phyloP scores from a whole-genome alignment of 2,113 vertebrate genomes.

The Irena cyanogastra region DNA sequence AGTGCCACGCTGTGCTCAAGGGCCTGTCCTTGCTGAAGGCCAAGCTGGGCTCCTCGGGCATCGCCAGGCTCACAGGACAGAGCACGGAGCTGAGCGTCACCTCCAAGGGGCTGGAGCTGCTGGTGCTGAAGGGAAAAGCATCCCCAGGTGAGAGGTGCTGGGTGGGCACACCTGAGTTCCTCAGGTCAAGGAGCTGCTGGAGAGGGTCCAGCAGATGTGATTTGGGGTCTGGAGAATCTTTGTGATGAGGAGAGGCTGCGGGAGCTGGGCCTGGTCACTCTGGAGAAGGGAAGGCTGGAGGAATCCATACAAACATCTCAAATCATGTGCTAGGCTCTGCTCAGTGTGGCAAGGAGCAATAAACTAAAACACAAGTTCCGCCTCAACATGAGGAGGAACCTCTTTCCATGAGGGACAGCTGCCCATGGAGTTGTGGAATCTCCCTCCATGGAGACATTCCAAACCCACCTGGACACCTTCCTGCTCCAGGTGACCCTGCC shows the following conservation, averaged over 20 bases:
- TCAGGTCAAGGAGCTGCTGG: not conserved
- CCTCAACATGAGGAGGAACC: not conserved
- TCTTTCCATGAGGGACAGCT: not conserved
- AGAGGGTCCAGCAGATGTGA: not conserved
- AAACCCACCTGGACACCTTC: not conserved
- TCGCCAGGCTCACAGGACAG: conserved; percentile 51
- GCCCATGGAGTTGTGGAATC: not conserved
- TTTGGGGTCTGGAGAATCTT: not conserved
- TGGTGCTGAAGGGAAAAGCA: conserved; percentile 79
- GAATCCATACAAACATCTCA: not conserved
- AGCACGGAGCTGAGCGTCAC: conserved; percentile 84
- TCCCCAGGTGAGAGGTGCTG: conserved; percentile 76
- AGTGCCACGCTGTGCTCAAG: conserved; percentile 70
- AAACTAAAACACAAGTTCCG: not conserved
- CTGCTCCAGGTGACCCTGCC: not conserved
- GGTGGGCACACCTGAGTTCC: rapidly evolving
- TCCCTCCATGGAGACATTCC: not conserved
- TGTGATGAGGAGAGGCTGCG: not conserved
- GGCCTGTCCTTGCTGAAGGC: conserved; percentile 79
- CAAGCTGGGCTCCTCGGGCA: conserved; percentile 51
- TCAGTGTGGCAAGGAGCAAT: not conserved
- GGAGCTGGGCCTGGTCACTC: not conserved
- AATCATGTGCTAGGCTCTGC: not conserved
- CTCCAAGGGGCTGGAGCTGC: conserved; percentile 73
- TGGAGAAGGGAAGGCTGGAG: not conserved